Evolutionary conservation across 92 coral and sea anemone genomes (phyloP), one percentile per base, ranked within the genome.

Genomic region (Umimayanthus chanpuru): DNA sequence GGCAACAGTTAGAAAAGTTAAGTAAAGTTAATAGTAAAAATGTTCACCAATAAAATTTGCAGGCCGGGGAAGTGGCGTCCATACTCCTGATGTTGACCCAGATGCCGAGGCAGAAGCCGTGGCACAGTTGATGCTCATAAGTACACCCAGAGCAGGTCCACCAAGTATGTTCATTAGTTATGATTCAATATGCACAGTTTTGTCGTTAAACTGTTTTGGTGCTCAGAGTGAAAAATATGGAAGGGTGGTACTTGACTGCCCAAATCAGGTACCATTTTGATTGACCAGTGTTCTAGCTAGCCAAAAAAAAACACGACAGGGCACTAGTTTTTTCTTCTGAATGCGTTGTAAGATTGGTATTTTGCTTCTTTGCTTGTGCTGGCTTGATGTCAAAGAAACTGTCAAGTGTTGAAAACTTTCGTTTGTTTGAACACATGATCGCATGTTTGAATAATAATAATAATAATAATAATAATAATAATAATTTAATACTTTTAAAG

Each of bases 101-200:
- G 99, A 97, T 86, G 99, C 99, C 1, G 99, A 97, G 82, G 99
- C 99, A 36, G 99, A 97, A 89, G 99, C 99, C 8, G 99, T 94
- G 78, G 99, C 99, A 0, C 96, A 98, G 21, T 91, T 97, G 91
- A 95, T 98, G 76, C 87, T 95, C 89, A 97, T 97, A 43, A 94
- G 98, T 39, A 94, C 95, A 25, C 96, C 98, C 68, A 76, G 93
- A n/a, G 86, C 96, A 81, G 94, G 91, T 7, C 96, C 96, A 56
- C 97, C 91, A 80, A 95, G 98, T 95, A 88, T 79, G 98, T 89
- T 26, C 4, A 2, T 61, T 61, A 4, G 68, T 61, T 61, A 56
- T 61, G 25, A 20, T 0, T 32, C 36, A 61, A 61, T 1, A 23
- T 32, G 21, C 21, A 20, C 8, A 20, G 5, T 18, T 25, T 18